Base-by-base conservation (phyloP, 2,113 vertebrate species). In the Telmatochromis sp. region DNA sequence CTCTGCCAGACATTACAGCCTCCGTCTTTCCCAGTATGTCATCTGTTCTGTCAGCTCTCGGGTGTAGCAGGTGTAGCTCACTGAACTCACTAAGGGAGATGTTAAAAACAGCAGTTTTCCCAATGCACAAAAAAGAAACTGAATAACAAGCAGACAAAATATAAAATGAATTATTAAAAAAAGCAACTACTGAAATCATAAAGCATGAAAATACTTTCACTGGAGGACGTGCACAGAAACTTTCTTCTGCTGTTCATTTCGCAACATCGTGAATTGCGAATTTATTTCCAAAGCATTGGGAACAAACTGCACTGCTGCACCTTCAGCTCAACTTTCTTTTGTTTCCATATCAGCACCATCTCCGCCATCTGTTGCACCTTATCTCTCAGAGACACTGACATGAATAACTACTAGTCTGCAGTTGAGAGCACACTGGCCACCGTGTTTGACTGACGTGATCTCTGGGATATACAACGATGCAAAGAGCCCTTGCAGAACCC, bases 341-440 rank as follows among this genome's bases (percentile, higher is more conserved):
- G 71, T 86, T 23, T 9, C 26, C 14, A 14, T 88, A 89, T 89
- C 86, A 35, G 17, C 35, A 17, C 4, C 12, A 89, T 91, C 78
- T 91, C 51, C 21, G 5, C 42, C 42, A 47, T 82, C 37, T 47
- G 68, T 12, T 7, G 53, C 78, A 33, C 33, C 81, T 89, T 84
- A 91, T 91, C 85, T 84, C 53, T 10, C 35, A 58, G 4, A 57
- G 57, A 79, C 51, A 26, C 50, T 68, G 28, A 63, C 54, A 71
- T 19, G 80, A 83, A 57, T 63, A 79, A 83, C 28, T 21, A 23
- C 28, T 40, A 33, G 45, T 31, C 54, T 26, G 71, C 57, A 78
- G 40, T 51, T 53, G 73, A 26, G 17, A 87, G 31, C 6, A 45
- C 81, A n/a, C 3, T 2, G 17, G 4, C 58, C 79, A 55, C 21